phyloP scores from a whole-genome alignment of 1,140 invertebrate genomes.

The Drosophila ercepeae region DNA sequence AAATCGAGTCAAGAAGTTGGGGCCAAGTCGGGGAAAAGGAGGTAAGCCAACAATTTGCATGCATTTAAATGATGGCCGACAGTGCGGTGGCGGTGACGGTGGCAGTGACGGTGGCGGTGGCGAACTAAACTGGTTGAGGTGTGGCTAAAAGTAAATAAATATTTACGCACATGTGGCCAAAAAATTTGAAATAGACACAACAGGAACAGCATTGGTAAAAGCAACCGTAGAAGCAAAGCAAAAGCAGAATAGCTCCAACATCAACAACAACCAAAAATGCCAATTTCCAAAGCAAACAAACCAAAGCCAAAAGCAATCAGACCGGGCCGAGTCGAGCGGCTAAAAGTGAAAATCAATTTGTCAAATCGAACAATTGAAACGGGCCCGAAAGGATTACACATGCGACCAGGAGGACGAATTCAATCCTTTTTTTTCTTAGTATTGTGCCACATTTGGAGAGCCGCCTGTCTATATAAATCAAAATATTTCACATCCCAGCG shows the following conservation, averaged over 20 bases:
- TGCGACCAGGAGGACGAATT: slow-evolving; percentile 31
- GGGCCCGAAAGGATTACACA: slow-evolving; percentile 75
- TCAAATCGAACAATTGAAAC: slow-evolving; percentile 80
- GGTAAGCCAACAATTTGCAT: slow-evolving; percentile 67
- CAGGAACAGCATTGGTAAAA: slow-evolving; percentile 1
- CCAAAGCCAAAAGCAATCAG: slow-evolving; percentile 71
- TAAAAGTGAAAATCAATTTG: slow-evolving; percentile 79
- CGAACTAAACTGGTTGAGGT: slow-evolving; percentile 48
- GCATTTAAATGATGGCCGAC: slow-evolving; percentile 70
- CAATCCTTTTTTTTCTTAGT: background rate
- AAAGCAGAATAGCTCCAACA: background rate
- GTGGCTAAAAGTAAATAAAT: slow-evolving; percentile 75
- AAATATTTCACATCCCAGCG: slow-evolving; percentile 71
- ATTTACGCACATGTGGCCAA: slow-evolving; percentile 76
- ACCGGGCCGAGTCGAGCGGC: slow-evolving; percentile 49
- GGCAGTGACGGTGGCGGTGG: background rate
- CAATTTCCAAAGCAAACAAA: slow-evolving; percentile 76
- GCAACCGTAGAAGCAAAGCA: background rate
- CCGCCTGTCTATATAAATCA: slow-evolving; percentile 64
- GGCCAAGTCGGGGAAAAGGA: slow-evolving; percentile 7
- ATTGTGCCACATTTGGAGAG: slow-evolving; percentile 16
- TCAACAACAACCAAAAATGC: slow-evolving; percentile 48
- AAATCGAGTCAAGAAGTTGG: slow-evolving; percentile 44
- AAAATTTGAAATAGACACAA: slow-evolving; percentile 68
- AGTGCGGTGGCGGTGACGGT: slow-evolving; percentile 5